phyloP scores from a whole-genome alignment of 2,888 invertebrate genomes.

The Dexiosoma caninum region DNA sequence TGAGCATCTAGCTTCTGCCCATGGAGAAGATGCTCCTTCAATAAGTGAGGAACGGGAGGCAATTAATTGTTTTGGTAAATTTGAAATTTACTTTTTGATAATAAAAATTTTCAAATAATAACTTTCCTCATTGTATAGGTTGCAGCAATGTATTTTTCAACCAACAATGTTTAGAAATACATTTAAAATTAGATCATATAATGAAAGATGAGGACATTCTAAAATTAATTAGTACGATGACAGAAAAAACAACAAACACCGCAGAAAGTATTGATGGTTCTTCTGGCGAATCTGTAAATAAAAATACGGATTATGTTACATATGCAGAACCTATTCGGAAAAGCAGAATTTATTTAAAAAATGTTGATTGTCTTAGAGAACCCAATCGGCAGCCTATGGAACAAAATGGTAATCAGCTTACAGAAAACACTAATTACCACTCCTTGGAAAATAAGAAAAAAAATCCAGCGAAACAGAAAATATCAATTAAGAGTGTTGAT shows the following conservation, averaged over 20 bases:
- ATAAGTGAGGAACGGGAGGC: constrained; percentile 67
- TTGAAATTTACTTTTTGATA: neutral
- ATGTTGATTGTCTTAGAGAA: constrained; percentile 75
- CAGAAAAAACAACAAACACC: neutral
- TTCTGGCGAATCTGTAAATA: neutral
- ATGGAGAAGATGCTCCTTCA: constrained; percentile 40
- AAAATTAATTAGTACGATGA: constrained; percentile 77
- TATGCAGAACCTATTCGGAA: constrained; percentile 66
- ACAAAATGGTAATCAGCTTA: constrained; percentile 62
- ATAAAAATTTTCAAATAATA: too few species aligned
- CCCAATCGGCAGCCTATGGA: constrained; percentile 68
- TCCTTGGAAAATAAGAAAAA: neutral
- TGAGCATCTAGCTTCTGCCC: constrained; percentile 61
- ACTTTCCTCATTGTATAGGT: constrained; percentile 69
- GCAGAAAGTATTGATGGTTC: neutral
- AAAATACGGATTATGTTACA: neutral
- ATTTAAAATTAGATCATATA: constrained; percentile 84
- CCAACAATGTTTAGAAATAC: constrained; percentile 81
- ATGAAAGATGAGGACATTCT: constrained; percentile 82
- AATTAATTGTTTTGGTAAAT: constrained; percentile 81
- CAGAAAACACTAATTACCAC: constrained; percentile 25
- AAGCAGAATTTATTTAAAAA: constrained; percentile 76
- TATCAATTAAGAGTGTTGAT: constrained; percentile 77
- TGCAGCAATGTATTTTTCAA: constrained; percentile 83
- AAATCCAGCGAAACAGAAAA: constrained; percentile 71